Evolutionary conservation across 2,797 vertebrate genomes (phyloP).

Genomic region (Megaceryle alcyon): DNA sequence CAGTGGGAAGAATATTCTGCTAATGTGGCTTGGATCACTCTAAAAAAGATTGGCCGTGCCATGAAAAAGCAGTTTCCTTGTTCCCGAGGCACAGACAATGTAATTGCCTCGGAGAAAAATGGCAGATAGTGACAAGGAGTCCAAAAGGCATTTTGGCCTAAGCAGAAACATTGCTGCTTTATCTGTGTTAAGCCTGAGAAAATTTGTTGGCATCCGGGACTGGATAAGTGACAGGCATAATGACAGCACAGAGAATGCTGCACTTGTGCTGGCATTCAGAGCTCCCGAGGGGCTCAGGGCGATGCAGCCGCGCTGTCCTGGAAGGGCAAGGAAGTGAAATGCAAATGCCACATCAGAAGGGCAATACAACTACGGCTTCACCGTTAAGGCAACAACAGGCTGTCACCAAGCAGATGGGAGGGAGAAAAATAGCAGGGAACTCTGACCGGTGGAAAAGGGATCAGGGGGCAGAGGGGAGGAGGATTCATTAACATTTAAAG

Average conservation of each 20-base stretch:
- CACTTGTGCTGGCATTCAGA: constrained; percentile 68
- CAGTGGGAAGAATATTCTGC: constrained; percentile 58
- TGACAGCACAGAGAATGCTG: constrained; percentile 66
- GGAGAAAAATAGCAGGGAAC: constrained; percentile 66
- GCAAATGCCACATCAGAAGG: constrained; percentile 52
- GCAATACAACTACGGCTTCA: neutral
- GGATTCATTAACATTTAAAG: constrained; percentile 58
- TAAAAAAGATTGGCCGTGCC: constrained; percentile 31
- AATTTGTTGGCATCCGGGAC: constrained; percentile 71
- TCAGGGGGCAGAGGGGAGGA: neutral
- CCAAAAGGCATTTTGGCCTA: constrained; percentile 65
- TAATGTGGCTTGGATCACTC: constrained; percentile 39
- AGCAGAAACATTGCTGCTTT: constrained; percentile 71
- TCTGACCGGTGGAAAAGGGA: constrained; percentile 47
- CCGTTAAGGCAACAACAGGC: constrained; percentile 29
- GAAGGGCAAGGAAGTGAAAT: constrained; percentile 63
- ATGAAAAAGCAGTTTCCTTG: constrained; percentile 39
- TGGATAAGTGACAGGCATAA: constrained; percentile 71
- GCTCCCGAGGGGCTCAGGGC: constrained; percentile 41
- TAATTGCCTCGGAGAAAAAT: constrained; percentile 63
- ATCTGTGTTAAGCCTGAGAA: constrained; percentile 73
- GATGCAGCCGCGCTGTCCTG: constrained; percentile 35
- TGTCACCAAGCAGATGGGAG: constrained; percentile 67
- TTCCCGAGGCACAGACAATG: constrained; percentile 50
- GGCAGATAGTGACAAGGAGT: constrained; percentile 62